These are phyloP conservation scores for Chrysolina haemoptera DNA, from an alignment of 2,888 invertebrate genomes.

Conservation along the genomic window DNA sequence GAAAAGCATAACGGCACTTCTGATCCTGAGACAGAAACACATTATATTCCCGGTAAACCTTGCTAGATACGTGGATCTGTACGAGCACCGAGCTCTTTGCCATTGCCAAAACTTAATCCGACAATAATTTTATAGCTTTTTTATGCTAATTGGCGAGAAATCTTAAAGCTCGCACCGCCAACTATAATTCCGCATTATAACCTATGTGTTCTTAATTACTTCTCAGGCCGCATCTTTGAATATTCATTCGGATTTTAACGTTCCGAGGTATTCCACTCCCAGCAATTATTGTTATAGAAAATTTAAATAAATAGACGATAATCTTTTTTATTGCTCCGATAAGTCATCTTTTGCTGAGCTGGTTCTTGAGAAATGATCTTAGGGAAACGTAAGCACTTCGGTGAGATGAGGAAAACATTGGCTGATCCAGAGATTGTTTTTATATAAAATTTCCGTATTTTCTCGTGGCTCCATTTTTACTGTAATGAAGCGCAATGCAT, in stretches of 20 bases:
- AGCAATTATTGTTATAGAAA: slow-evolving; percentile 49
- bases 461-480: too few species aligned
- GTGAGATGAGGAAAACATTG: background rate
- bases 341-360: slow-evolving; percentile 45
- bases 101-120: slow-evolving; percentile 54
- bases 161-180: slow-evolving; percentile 52
- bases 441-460: background rate
- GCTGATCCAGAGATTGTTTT: background rate
- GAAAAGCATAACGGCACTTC: slow-evolving; percentile 21
- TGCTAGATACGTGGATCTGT: slow-evolving; percentile 41
- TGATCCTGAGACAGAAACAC: slow-evolving; percentile 32
- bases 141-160: slow-evolving; percentile 58
- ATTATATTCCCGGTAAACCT: slow-evolving; percentile 44
- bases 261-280: slow-evolving; percentile 13
- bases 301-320: slow-evolving; percentile 53
- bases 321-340: slow-evolving; percentile 51
- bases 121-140: slow-evolving; percentile 63
- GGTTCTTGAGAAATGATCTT: slow-evolving; percentile 21
- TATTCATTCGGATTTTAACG: slow-evolving; percentile 52
- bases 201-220: slow-evolving; percentile 66
- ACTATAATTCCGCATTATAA: slow-evolving; percentile 63
- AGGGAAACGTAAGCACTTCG: background rate
- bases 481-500: too few species aligned
- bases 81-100: slow-evolving; percentile 31
- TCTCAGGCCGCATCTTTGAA: slow-evolving; percentile 50